A percentile compares a stretch with the other conserved stretches of the same genome.
These are phyloP conservation scores for Temnothorax nylanderi DNA, from an alignment of 1,140 invertebrate species.

Conservation along the genomic window DNA sequence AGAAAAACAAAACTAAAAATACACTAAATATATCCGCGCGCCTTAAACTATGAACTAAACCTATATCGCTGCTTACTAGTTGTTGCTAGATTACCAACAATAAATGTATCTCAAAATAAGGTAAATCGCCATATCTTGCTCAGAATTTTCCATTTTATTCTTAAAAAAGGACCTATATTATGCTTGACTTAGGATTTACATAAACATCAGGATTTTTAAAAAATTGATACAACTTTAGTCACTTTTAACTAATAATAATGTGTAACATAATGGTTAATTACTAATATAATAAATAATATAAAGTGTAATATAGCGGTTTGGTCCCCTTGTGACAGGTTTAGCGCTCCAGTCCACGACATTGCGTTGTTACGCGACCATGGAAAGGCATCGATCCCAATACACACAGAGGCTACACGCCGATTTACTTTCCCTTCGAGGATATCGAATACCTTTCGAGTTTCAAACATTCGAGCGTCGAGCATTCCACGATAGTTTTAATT, in stretches of 20 bases:
- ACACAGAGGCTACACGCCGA: conserved; percentile 1
- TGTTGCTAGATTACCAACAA: too few species aligned
- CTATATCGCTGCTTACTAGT: too few species aligned
- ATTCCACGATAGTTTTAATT: background rate
- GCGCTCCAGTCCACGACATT: background rate
- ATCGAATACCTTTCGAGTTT: conserved; percentile 36
- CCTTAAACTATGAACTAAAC: too few species aligned
- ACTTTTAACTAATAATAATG: background rate
- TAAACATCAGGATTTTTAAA: background rate
- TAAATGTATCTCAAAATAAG: background rate
- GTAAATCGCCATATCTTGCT: background rate
- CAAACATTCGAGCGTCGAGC: background rate
- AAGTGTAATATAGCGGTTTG: background rate
- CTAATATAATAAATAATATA: background rate
- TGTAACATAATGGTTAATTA: background rate
- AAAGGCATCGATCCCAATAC: conserved; percentile 48
- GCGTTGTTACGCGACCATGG: conserved; percentile 36
- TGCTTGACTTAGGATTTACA: background rate
- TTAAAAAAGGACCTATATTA: background rate
- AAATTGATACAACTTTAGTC: background rate
- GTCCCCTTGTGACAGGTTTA: background rate
- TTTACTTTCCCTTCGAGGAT: conserved; percentile 58
- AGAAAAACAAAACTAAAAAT: too few species aligned
- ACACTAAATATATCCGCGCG: too few species aligned
- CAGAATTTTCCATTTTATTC: background rate